Conservation (phyloP, 2,888 invertebrate genomes). For the Entomobrya multifasciata region DNA sequence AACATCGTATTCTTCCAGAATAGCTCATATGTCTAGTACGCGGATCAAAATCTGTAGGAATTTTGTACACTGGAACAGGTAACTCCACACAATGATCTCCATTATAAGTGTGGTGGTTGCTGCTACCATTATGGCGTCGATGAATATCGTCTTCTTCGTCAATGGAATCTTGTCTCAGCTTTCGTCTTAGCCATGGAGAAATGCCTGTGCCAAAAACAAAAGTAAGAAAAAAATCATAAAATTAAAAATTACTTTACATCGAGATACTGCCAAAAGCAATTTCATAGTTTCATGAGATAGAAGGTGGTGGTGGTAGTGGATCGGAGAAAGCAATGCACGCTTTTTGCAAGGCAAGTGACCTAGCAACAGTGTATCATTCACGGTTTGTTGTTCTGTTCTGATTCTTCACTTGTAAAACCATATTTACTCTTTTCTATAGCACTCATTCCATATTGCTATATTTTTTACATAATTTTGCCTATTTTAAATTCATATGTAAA, state of each 20-base stretch:
- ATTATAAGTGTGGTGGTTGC: neutral
- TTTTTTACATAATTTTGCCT: too few relatives aligned
- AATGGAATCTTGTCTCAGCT: conserved; percentile 76
- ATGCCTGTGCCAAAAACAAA: conserved; percentile 77
- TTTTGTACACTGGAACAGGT: conserved; percentile 19
- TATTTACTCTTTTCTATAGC: too few relatives aligned
- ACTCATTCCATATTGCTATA: too few relatives aligned
- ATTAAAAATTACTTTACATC: neutral
- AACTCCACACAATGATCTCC: neutral
- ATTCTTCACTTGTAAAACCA: too few relatives aligned
- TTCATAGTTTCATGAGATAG: conserved; percentile 3
- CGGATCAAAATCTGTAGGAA: conserved; percentile 60
- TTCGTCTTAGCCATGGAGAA: conserved; percentile 78
- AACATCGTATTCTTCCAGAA: conserved; percentile 77
- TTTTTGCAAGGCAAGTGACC: neutral
- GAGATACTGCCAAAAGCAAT: neutral
- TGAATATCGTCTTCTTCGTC: conserved; percentile 61
- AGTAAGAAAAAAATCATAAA: neutral
- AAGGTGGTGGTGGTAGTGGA: neutral
- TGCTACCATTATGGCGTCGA: neutral
- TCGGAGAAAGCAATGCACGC: neutral
- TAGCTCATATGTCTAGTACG: conserved; percentile 78
- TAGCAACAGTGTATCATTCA: conserved; percentile 24
- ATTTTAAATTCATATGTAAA: too few relatives aligned
- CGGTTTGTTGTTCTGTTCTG: too few relatives aligned